Base-by-base conservation (phyloP, 2,797 vertebrate genomes). In the Hydrophis major region DNA sequence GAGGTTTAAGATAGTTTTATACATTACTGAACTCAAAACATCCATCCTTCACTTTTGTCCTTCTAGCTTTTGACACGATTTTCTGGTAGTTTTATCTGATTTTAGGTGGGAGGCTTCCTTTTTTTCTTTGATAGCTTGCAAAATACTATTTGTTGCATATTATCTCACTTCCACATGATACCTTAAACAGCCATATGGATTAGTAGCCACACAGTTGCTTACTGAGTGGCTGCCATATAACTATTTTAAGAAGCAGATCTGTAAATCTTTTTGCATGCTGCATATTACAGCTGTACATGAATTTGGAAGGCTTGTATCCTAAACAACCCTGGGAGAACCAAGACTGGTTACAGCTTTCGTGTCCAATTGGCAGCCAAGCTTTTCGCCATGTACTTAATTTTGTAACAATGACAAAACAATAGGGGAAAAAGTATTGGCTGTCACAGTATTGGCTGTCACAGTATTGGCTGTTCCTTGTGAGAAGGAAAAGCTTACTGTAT, bases 401-500 rank as follows among this genome's bases (percentile, higher is more conserved):
- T 86, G 42, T 53, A 86, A 5, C 6, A 5, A 61, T 61, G n/a
- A 50, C 57, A 60, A 83, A 61, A 16, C 32, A 42, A 66, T 53
- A 12, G 20, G 47, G 56, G 20, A 69, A 32, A 14, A 11, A 2
- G n/a, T 74, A 78, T 25, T 89, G 93, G 94, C 88, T 95, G 92
- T 96, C 93, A 50, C 53, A 37, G 37, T 37, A 37, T 37, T 37
- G 37, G 37, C 37, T 37, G 37, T 37, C 32, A 32, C 53, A 37
- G 37, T 37, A 37, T 37, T 37, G 37, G 37, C 37, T 37, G 37
- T 37, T 37, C 53, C 87, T 60, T 69, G 50, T 91, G 93, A 69
- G 94, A 95, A 94, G 93, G 27, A 93, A 60, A 74, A 59, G 83
- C 0, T 3, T 42, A 37, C 32, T 93, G 27, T 91, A 1, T 86